These are phyloP conservation scores for Papilio gigon DNA, from an alignment of 2,888 invertebrate species.

Conservation along the genomic window DNA sequence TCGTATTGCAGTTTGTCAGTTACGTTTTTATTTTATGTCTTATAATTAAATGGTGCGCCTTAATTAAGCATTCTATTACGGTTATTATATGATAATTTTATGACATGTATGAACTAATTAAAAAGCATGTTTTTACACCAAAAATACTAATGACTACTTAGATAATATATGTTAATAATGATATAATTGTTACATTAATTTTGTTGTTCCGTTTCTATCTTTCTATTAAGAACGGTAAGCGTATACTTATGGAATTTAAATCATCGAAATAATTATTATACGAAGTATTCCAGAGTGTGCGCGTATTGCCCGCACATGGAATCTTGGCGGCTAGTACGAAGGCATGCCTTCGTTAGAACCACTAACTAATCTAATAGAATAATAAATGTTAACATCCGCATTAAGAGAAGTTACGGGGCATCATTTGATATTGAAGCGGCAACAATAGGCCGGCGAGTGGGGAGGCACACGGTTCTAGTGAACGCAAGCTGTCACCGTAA, in stretches of 20 bases:
- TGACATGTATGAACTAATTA: constrained; percentile 36
- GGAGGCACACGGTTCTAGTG: constrained; percentile 71
- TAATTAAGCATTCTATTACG: constrained; percentile 31
- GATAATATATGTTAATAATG: constrained; percentile 19
- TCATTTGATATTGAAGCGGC: constrained; percentile 71
- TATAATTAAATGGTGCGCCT: constrained; percentile 36
- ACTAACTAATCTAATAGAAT: constrained; percentile 71
- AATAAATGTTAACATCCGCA: constrained; percentile 80
- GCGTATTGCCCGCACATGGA: background rate
- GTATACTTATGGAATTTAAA: constrained; percentile 17
- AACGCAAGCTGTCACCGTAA: constrained; percentile 18
- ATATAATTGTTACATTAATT: constrained; percentile 28
- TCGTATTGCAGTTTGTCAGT: constrained; percentile 25
- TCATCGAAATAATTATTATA: background rate
- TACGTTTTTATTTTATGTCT: constrained; percentile 34
- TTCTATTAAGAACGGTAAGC: background rate
- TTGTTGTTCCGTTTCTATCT: background rate
- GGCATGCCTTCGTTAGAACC: constrained; percentile 50
- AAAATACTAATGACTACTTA: constrained; percentile 29
- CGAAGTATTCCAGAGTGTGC: background rate
- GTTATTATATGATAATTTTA: constrained; percentile 41
- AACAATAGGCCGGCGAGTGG: constrained; percentile 68
- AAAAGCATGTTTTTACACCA: constrained; percentile 31
- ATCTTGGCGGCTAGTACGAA: constrained; percentile 24
- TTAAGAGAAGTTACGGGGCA: constrained; percentile 74